Evolutionary conservation across 2,797 vertebrate species (phyloP).

Genomic region (Alouatta caraya): DNA sequence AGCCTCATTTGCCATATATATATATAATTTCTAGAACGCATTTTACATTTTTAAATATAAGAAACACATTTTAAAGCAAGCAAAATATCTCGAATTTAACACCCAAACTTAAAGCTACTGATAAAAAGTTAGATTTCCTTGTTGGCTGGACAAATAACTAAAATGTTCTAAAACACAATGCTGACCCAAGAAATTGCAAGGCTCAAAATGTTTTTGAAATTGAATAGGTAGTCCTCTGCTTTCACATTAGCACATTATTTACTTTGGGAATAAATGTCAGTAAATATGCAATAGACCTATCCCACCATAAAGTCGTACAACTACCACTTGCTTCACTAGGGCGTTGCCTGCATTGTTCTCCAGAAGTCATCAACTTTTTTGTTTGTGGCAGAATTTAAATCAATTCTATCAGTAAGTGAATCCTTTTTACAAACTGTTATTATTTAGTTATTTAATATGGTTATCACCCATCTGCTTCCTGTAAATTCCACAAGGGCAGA

Average conservation of each 20-base stretch:
- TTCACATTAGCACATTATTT: neutral
- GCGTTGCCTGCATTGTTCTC: neutral
- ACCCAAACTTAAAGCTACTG: neutral
- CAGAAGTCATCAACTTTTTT: neutral
- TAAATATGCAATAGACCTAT: neutral
- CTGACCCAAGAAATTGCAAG: neutral
- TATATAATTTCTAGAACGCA: neutral
- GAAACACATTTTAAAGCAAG: neutral
- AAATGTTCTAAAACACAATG: neutral
- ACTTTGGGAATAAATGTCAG: neutral
- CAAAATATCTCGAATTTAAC: neutral
- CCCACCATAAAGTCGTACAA: neutral
- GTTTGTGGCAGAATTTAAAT: neutral
- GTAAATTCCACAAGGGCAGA: neutral
- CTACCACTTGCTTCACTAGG: neutral
- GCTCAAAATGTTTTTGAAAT: neutral
- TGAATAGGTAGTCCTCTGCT: neutral
- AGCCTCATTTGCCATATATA: neutral
- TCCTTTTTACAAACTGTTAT: neutral
- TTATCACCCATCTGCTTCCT: neutral
- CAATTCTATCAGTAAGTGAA: neutral
- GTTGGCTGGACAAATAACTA: neutral
- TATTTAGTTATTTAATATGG: neutral
- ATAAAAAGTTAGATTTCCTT: conserved; percentile 2
- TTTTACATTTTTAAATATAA: neutral